Percentiles rank a stretch among this genome's conserved stretches.
Evolutionary conservation across 2,113 vertebrate genomes (phyloP).

Genomic region (Scolopax mira): DNA sequence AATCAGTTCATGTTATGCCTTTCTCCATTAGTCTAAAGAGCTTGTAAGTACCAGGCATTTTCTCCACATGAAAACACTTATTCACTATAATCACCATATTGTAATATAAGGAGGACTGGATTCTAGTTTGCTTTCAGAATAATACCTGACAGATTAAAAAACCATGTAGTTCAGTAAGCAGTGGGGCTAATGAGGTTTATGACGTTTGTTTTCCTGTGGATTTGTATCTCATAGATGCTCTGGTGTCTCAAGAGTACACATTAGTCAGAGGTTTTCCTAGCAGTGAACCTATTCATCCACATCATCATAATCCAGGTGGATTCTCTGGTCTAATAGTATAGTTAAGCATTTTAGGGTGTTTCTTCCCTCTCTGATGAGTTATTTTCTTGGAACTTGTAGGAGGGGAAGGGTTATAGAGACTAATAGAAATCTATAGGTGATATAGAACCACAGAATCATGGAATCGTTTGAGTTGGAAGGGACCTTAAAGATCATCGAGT

Average conservation of each 20-base stretch:
- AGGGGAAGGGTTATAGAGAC: not conserved
- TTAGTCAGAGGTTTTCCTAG: not conserved
- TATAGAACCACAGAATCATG: not conserved
- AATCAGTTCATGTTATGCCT: not conserved
- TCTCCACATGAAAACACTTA: not conserved
- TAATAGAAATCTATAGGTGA: not conserved
- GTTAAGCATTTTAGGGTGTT: not conserved
- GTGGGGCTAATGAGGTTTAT: not conserved
- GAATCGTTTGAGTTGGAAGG: not conserved
- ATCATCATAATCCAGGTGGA: not conserved
- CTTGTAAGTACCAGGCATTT: not conserved
- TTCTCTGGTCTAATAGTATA: not conserved
- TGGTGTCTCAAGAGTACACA: not conserved
- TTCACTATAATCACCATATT: not conserved
- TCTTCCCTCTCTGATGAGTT: not conserved
- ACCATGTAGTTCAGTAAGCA: not conserved
- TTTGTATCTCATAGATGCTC: not conserved
- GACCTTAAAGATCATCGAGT: not conserved
- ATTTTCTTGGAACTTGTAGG: not conserved
- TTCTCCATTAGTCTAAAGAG: not conserved
- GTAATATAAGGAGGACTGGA: not conserved
- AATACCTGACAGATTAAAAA: not conserved
- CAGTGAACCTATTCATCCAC: not conserved
- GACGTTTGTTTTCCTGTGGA: not conserved
- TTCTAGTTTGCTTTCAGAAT: not conserved